Base-by-base conservation (phyloP, 2,113 vertebrate genomes). In the Syngnathus typhle region DNA sequence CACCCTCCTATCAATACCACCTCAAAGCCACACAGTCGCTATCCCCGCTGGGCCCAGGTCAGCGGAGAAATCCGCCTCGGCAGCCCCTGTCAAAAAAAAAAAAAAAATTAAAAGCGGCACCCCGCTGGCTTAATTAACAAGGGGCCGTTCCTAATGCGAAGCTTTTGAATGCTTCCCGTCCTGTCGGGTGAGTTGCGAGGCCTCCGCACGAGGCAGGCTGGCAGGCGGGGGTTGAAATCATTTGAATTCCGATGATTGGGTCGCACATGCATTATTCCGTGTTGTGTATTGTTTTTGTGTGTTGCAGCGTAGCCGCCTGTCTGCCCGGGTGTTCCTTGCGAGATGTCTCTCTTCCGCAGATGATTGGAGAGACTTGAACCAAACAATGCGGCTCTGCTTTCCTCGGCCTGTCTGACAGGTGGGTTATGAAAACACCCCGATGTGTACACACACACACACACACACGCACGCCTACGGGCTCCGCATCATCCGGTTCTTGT, bases 61-160 rank as follows among this genome's bases (percentile, higher is more conserved):
- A 90, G 84, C 80, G 83, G 87, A 89, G 89, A 90, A 87, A 90
- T 84, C 86, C 85, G 76, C 74, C 85, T 87, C 69, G 82, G 88
- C 88, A 89, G 84, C 82, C 78, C 81, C 88, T 90, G 89, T 91
- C 90, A 91, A 86, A 85, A 81, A 87, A 70, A 79, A 32, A 2
- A 32, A 32, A 32, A 32, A 27, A 27, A 27, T 27, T 32, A 32
- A 32, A 32, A 32, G 27, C 76, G 75, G 81, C 71, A 78, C 79
- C 82, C 82, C 78, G 68, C 84, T 73, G 82, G 86, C 84, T 87
- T 90, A 89, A 91, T 91, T 90, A 90, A 91, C 90, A 89, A 90
- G 82, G 80, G 81, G 81, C 82, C 83, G 68, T 87, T 90, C 76
- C 79, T 77, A 83, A 86, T 84, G 87, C 82, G 85, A 80, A 82